Base-by-base conservation (phyloP, 2,888 invertebrate genomes). In the Platypus cylindrus region DNA sequence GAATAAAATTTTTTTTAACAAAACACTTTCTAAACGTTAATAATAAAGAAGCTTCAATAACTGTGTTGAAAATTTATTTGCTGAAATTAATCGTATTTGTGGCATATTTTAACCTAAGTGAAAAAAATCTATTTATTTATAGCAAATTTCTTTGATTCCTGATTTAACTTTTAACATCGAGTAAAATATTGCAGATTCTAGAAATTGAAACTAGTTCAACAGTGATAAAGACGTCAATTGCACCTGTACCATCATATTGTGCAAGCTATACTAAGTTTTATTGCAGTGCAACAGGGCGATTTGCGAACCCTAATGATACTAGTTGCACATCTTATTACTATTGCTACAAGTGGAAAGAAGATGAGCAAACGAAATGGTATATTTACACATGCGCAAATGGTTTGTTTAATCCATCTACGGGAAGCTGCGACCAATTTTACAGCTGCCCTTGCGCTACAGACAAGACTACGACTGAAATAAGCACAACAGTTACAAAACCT, bases 351-450 rank as follows among this genome's bases (percentile, higher is more conserved):
- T 34, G 35, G n/a, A 31, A 27, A 0, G 38, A 43, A 16, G 17
- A 13, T 15, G 43, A 41, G 17, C 36, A 42, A 8, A 38, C 47
- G 5, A 33, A 40, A 25, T 37, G 44, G 15, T 45, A 46, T 25
- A 14, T 23, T 11, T 68, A 66, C 32, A 9, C 15, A 13, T 36
- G 36, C 23, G 16, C 32, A 15, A 5, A 16, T 2, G 36, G 32
- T 23, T 15, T 25, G 3, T 36, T 36, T 16, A 36, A 36, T 13
- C 28, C 30, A 3, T 1, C 2, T 12, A 36, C 18, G 17, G 18
- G 20, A 11, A 12, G 25, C 13, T 36, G 36, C 17, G 36, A 36
- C 27, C 16, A 5, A 14, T n/a, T 15, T 13, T 32, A 36, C 64
- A 64, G 27, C 5, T 49, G 49, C 29, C 45, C 45, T 11, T 45